phyloP scores from a whole-genome alignment of 2,797 vertebrate species.

The Hapalemur alaotrensis region DNA sequence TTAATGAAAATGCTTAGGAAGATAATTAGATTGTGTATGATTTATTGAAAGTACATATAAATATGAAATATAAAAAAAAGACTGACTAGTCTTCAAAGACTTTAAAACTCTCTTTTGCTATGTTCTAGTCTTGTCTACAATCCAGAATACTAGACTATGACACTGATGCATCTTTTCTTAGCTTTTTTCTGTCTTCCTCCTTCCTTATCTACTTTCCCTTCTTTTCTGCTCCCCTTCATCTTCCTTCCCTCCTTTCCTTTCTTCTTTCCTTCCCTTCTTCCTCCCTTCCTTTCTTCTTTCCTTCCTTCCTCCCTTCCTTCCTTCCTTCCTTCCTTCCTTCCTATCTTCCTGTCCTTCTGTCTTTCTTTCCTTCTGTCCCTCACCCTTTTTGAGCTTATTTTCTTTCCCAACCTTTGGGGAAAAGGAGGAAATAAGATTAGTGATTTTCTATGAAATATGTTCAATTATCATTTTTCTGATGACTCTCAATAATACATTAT shows the following conservation, averaged over 20 bases:
- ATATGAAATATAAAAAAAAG: slow-evolving; percentile 42
- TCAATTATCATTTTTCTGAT: slow-evolving; percentile 22
- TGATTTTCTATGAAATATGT: slow-evolving; percentile 44
- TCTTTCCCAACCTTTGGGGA: not conserved
- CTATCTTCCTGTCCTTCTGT: rapidly evolving
- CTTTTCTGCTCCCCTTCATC: not conserved
- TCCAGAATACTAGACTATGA: not conserved
- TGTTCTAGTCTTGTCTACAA: not conserved
- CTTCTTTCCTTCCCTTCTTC: not conserved
- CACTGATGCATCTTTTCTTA: not conserved
- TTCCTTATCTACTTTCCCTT: rapidly evolving
- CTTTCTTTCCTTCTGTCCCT: too few relatives aligned
- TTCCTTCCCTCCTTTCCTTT: too few relatives aligned
- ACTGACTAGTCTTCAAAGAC: slow-evolving; percentile 26
- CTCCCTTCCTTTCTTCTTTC: rapidly evolving
- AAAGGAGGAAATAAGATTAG: not conserved
- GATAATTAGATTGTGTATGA: slow-evolving; percentile 55
- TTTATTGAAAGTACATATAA: slow-evolving; percentile 49
- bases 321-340: not conserved
- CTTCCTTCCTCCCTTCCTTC: rapidly evolving
- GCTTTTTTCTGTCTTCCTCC: not conserved
- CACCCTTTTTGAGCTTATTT: not conserved
- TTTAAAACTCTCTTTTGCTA: slow-evolving; percentile 39
- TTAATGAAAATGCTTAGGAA: slow-evolving; percentile 57
- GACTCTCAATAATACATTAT: slow-evolving; percentile 9